Conservation (phyloP, 2,888 invertebrate species). For the Drosophila neotestacea region DNA sequence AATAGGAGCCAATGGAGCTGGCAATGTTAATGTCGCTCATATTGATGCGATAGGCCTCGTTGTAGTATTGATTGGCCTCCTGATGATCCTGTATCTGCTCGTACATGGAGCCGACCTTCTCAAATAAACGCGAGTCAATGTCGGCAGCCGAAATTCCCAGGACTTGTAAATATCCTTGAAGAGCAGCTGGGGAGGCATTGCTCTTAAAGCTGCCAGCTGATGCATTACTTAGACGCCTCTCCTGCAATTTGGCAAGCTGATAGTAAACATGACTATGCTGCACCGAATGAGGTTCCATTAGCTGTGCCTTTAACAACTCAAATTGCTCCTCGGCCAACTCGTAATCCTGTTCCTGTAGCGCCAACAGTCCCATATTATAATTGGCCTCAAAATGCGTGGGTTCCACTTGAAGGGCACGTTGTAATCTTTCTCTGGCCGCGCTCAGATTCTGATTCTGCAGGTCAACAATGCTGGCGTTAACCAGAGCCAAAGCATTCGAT, state of each 20-base stretch:
- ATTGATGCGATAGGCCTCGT: conserved; percentile 84
- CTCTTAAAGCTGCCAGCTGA: conserved; percentile 47
- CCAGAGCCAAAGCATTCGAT: conserved; percentile 92
- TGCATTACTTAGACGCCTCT: conserved; percentile 84
- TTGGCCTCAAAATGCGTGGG: conserved; percentile 93
- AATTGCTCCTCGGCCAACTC: conserved; percentile 93
- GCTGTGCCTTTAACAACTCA: conserved; percentile 87
- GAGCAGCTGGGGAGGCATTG: conserved; percentile 86
- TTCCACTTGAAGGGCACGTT: conserved; percentile 92
- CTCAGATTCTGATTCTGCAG: conserved; percentile 89
- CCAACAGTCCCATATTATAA: conserved; percentile 90
- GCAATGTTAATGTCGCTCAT: conserved; percentile 88
- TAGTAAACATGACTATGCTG: conserved; percentile 88
- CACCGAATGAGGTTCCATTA: conserved; percentile 79
- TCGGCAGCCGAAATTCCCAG: conserved; percentile 92
- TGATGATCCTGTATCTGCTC: conserved; percentile 96
- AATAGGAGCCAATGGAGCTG: conserved; percentile 95
- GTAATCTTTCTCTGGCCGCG: conserved; percentile 90
- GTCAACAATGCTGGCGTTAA: conserved; percentile 93
- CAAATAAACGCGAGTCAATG: conserved; percentile 95
- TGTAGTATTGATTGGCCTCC: conserved; percentile 88
- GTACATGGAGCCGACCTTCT: conserved; percentile 95
- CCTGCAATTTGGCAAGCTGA: conserved; percentile 92
- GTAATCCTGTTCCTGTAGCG: conserved; percentile 87
- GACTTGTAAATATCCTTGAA: conserved; percentile 90